phyloP scores from a whole-genome alignment of 2,113 vertebrate species.

The Cyphomyrus discorhynchus region DNA sequence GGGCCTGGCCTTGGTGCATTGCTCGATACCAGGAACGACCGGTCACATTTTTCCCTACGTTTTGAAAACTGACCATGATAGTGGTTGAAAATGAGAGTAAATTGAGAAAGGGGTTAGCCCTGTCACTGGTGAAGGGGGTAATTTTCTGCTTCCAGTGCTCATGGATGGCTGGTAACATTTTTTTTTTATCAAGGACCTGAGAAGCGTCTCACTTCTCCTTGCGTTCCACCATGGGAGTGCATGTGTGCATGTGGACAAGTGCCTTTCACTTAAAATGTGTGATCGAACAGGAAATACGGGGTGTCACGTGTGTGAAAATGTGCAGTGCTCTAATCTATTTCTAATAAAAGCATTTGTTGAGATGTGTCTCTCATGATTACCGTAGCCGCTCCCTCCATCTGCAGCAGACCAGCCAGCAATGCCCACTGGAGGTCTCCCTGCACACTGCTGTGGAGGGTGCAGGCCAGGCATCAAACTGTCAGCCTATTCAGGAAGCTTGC shows the following conservation, averaged over 20 bases:
- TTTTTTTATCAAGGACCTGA: neutral
- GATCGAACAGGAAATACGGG: neutral
- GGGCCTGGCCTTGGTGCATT: neutral
- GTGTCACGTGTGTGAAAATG: neutral
- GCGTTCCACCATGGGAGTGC: neutral
- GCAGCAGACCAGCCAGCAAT: neutral
- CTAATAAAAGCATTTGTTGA: slow-evolving; percentile 20
- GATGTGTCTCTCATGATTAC: neutral
- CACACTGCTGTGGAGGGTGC: neutral
- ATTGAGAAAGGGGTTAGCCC: neutral
- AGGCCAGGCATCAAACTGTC: neutral
- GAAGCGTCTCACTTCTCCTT: neutral
- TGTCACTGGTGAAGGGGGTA: neutral
- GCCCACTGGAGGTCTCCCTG: neutral
- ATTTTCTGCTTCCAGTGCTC: neutral
- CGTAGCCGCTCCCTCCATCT: neutral
- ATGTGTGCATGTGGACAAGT: slow-evolving; percentile 14
- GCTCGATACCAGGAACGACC: neutral
- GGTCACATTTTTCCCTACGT: neutral
- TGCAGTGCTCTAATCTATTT: slow-evolving; percentile 13
- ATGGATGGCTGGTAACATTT: neutral
- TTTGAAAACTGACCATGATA: neutral
- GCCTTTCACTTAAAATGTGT: slow-evolving; percentile 22
- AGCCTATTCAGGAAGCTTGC: neutral
- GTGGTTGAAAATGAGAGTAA: neutral